phyloP scores from a whole-genome alignment of 2,888 invertebrate species.

The Julus scandinavius region DNA sequence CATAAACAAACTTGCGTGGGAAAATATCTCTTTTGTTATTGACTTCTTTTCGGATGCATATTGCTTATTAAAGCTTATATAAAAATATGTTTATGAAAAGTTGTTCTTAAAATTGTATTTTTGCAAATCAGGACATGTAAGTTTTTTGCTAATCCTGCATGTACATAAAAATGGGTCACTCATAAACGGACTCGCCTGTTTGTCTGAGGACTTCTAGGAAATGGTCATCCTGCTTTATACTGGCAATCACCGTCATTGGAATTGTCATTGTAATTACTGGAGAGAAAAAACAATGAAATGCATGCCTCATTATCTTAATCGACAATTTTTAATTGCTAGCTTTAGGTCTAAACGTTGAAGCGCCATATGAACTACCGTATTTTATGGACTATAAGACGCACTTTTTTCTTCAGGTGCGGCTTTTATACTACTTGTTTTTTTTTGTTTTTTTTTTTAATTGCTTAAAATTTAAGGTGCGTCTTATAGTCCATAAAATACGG shows the following conservation, averaged over 20 bases:
- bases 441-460: too few species aligned
- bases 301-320: not conserved
- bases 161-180: not conserved
- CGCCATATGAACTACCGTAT: not conserved
- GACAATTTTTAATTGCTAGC: not conserved
- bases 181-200: conserved; percentile 48
- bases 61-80: too few species aligned
- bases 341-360: not conserved
- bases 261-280: conserved; percentile 63
- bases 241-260: conserved; percentile 63
- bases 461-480: too few species aligned
- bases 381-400: too few species aligned
- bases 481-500: too few species aligned
- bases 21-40: not conserved
- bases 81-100: too few species aligned
- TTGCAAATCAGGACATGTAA: too few species aligned
- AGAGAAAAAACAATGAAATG: conserved; percentile 50
- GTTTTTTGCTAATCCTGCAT: too few species aligned
- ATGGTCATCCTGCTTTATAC: conserved; percentile 64
- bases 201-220: conserved; percentile 62
- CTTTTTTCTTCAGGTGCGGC: too few species aligned
- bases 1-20: too few species aligned
- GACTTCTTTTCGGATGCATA: not conserved
- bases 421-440: too few species aligned
- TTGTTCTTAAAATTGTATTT: too few species aligned